Evolutionary conservation across 2,797 vertebrate genomes (phyloP).

Genomic region (Vultur gryphus): DNA sequence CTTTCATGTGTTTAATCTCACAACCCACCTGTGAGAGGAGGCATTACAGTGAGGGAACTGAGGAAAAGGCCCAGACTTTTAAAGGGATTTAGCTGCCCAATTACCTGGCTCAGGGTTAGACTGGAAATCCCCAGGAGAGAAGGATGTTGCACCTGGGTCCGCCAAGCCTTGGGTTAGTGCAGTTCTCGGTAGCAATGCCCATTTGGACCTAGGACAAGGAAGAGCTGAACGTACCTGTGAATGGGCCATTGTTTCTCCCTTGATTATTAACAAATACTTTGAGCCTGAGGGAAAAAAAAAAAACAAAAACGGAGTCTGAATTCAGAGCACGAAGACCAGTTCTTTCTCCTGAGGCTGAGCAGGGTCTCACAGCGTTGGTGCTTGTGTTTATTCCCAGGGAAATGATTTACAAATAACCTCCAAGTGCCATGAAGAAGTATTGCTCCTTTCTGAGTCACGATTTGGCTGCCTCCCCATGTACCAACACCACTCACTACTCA

Average conservation of each 20-base stretch:
- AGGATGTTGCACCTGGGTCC: slow-evolving; percentile 6
- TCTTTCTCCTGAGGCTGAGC: neutral
- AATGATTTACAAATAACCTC: neutral
- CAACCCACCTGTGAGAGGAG: slow-evolving; percentile 58
- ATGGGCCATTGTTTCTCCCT: slow-evolving; percentile 3
- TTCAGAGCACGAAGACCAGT: neutral
- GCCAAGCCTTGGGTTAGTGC: neutral
- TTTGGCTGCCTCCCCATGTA: neutral
- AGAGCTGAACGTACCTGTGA: neutral
- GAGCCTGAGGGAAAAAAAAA: neutral
- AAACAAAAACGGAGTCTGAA: neutral
- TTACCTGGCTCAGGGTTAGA: slow-evolving; percentile 33
- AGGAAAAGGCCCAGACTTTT: slow-evolving; percentile 45
- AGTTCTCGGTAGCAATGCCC: neutral
- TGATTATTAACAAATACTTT: neutral
- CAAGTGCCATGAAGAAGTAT: neutral
- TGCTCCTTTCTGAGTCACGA: neutral
- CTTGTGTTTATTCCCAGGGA: neutral
- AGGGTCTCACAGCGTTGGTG: fast-evolving
- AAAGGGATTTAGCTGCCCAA: slow-evolving; percentile 56
- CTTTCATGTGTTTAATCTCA: slow-evolving; percentile 69
- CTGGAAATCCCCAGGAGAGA: slow-evolving; percentile 34
- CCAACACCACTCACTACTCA: neutral
- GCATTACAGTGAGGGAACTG: slow-evolving; percentile 33
- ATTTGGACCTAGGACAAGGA: neutral